Evolutionary conservation across 2,797 vertebrate species (phyloP).

Genomic region (Prionace glauca): DNA sequence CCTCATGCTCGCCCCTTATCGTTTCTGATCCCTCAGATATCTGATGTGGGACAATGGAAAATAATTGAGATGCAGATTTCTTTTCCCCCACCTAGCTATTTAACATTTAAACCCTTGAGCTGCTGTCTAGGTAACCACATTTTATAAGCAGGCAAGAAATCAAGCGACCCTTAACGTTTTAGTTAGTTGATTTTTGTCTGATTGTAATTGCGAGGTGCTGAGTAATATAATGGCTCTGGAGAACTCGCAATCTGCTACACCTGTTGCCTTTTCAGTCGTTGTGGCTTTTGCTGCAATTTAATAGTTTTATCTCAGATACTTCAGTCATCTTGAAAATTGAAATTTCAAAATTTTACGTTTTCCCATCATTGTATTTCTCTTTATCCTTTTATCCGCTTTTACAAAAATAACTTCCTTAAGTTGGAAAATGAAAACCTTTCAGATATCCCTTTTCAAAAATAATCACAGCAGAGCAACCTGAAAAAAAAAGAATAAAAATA

Average conservation of each 20-base stretch:
- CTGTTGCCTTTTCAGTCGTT: neutral
- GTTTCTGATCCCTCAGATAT: neutral
- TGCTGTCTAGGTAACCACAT: slow-evolving; percentile 20
- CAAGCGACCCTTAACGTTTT: slow-evolving; percentile 4
- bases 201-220: slow-evolving; percentile 24
- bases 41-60: neutral
- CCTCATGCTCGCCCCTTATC: neutral
- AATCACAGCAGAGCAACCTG: neutral
- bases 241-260: neutral
- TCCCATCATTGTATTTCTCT: neutral
- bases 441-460: neutral
- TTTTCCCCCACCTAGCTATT: neutral
- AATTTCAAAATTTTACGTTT: neutral
- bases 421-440: neutral
- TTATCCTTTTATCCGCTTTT: neutral
- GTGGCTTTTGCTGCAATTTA: neutral
- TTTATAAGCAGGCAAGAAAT: neutral
- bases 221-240: neutral
- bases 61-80: neutral
- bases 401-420: neutral
- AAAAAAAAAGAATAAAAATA: neutral
- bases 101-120: neutral
- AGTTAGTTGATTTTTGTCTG: slow-evolving; percentile 2
- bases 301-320: neutral
- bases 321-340: neutral